Evolutionary conservation across 1,140 invertebrate species (phyloP), one percentile per base, ranked within the genome.

Genomic region (Leptinotarsa texana): DNA sequence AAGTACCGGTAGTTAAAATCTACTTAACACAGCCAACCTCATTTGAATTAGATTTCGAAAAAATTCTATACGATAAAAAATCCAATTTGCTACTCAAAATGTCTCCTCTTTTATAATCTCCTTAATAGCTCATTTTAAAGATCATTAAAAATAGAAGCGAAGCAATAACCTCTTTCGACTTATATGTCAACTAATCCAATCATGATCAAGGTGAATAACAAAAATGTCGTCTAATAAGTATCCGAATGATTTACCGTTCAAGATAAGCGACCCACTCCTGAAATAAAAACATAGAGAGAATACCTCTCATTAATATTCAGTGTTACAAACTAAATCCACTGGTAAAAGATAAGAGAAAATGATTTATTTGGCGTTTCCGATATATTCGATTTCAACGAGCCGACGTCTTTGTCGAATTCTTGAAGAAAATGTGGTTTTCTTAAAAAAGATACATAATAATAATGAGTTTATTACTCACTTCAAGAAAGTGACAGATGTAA

Each of bases 161-260:
- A 57, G n/a, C 51, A 57, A 57, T 57, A 57, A 57, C 51, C 51
- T 57, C 51, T 57, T 57, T 57, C n/a, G 15, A 57, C 51, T 18
- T 42, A 42, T 42, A 57, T 57, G 15, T 57, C 51, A 15, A 57
- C 51, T 57, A 57, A 57, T 57, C 51, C 51, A 57, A 57, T 57
- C 51, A n/a, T 57, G 15, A 57, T 57, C 51, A 57, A 57, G 17
- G 15, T 57, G 51, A 18, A 57, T 57, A 57, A 57, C n/a, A n/a
- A 57, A 57, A 57, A 15, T 57, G 51, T 57, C 51, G 5, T 57
- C 51, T 57, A 57, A 57, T 57, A 18, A 57, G 51, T 57, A 57
- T 15, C 6, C 17, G 51, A 57, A 57, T 57, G 51, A 57, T 57
- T 57, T 57, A 57, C 17, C n/a, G 6, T 57, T 57, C 51, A 57